Percentiles rank a stretch among this genome's conserved stretches.
phyloP scores from a whole-genome alignment of 37 sponge, comb jelly and placozoan species.

The Oscarella lobularis region DNA sequence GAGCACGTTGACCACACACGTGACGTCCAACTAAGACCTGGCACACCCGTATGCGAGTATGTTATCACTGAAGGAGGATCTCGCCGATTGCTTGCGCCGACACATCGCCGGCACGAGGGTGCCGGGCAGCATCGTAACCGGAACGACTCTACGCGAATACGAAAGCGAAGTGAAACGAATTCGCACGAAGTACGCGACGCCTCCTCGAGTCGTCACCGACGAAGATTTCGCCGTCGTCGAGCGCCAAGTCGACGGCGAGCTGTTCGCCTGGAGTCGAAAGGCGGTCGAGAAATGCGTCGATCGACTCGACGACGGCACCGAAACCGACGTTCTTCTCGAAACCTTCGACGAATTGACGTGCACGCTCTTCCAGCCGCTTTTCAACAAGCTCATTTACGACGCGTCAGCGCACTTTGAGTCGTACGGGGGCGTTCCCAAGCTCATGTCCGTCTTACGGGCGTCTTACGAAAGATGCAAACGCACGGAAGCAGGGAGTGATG shows the following conservation, averaged over 20 bases:
- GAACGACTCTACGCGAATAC: not conserved
- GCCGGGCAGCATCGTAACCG: too few relatives aligned
- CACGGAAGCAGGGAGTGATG: too few relatives aligned
- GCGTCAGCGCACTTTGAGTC: not conserved
- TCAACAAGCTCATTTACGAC: not conserved
- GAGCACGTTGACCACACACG: too few relatives aligned
- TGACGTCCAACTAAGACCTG: too few relatives aligned
- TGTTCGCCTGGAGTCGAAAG: not conserved
- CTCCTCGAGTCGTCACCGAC: not conserved
- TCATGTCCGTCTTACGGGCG: not conserved
- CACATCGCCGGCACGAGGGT: too few relatives aligned
- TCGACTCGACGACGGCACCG: not conserved
- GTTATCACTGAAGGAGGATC: too few relatives aligned
- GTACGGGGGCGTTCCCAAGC: not conserved
- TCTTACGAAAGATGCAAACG: too few relatives aligned
- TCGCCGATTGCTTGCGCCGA: too few relatives aligned
- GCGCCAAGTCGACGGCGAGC: not conserved
- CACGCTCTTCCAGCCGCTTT: not conserved
- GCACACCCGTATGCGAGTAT: too few relatives aligned
- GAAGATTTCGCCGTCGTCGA: not conserved
- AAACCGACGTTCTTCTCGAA: not conserved
- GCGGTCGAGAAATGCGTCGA: not conserved
- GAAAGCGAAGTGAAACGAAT: not conserved
- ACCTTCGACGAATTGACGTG: not conserved
- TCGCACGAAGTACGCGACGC: not conserved